These are phyloP conservation scores for Psammodynastes pulverulentus DNA, from an alignment of 2,113 vertebrate species.

Conservation along the genomic window DNA sequence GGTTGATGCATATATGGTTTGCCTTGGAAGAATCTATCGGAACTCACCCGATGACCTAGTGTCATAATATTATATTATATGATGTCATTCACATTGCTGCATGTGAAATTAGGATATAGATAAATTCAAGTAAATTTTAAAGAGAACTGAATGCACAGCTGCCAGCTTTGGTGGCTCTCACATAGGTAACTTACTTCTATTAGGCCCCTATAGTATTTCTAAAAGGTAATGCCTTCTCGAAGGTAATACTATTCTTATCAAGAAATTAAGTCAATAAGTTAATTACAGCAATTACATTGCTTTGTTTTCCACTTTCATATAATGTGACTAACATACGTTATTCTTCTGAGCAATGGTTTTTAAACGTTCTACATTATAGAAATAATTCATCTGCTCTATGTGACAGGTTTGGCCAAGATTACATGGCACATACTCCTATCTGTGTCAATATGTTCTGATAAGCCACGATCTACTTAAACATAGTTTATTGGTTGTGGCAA, in stretches of 20 bases:
- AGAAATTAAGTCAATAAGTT: background rate
- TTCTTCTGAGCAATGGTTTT: background rate
- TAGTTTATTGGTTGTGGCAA: background rate
- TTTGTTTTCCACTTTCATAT: background rate
- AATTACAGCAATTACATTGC: background rate
- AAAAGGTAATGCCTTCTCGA: background rate
- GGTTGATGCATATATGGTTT: background rate
- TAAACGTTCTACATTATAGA: background rate
- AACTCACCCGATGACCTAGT: slow-evolving; percentile 14
- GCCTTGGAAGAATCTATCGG: background rate
- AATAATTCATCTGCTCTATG: background rate
- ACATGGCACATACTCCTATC: background rate
- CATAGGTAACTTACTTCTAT: background rate
- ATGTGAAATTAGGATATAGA: background rate
- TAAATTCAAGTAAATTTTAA: background rate
- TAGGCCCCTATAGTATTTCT: background rate
- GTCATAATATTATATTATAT: background rate
- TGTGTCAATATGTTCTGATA: background rate
- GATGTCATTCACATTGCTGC: background rate
- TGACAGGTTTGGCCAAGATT: background rate
- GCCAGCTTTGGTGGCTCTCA: background rate
- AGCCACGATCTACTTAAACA: background rate
- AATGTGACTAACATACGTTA: background rate
- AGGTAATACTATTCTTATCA: too few relatives aligned
- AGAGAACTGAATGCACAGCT: background rate